Base-by-base conservation (phyloP, 2,113 vertebrate species). In the Ammodytes marinus region DNA sequence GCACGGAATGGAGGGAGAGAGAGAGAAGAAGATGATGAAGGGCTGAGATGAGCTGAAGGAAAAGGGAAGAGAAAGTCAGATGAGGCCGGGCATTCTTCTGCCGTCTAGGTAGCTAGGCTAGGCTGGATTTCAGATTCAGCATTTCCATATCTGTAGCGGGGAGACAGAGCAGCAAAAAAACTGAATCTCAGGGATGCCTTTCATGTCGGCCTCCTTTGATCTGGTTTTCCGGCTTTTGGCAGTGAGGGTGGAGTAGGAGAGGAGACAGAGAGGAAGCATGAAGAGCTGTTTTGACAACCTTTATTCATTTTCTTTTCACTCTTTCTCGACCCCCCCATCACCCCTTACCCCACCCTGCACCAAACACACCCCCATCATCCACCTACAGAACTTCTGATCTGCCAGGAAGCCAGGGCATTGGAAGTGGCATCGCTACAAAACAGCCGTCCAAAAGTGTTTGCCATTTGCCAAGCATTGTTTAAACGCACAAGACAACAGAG, bases 161-260 rank as follows among this genome's bases (percentile, higher is more conserved):
- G 73, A 89, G 82, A 90, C 69, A 55, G 83, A 77, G 82, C 67
- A 84, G 46, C 0, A 27, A 73, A 71, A 71, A 78, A 86, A 52
- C 57, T 53, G 77, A 84, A 93, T 88, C 85, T 89, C 84, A 85
- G 84, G 84, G 71, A 82, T 77, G 75, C 80, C 91, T 95, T 95
- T 96, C 91, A 95, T 93, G 93, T 90, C n/a, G 58, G 74, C 61
- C 73, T 59, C n/a, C 90, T 95, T 95, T 95, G 93, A 95, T 95
- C 92, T 87, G 47, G 27, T 27, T 69, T 63, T 79, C 64, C 17
- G 65, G 69, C 86, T 82, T 90, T 88, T 82, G 84, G 80, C 87
- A 91, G 88, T 42, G 68, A 81, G 80, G 82, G 78, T 80, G 86
- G 72, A 88, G 86, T n/a, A 84, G 85, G 70, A 88, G 83, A 75